Conservation (phyloP, 2,113 vertebrate species). For the Peromyscus leucopus region DNA sequence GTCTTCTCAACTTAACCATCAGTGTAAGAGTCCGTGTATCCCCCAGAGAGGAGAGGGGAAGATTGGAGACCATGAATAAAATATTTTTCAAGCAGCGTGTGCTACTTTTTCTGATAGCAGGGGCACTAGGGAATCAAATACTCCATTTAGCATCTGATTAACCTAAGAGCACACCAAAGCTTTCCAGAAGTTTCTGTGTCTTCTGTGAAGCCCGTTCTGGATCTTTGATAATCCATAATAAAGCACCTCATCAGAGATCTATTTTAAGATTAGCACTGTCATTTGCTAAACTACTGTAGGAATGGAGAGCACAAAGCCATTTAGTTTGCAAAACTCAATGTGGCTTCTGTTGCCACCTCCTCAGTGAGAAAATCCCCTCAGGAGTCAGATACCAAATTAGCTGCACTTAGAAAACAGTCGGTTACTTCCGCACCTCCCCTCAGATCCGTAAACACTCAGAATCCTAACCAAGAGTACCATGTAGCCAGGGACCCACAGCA, state of each 20-base stretch:
- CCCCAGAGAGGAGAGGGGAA: neutral
- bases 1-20: neutral
- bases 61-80: neutral
- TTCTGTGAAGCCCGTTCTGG: neutral
- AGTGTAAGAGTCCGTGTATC: neutral
- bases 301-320: neutral
- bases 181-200: neutral
- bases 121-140: neutral
- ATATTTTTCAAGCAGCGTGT: neutral
- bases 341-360: slow-evolving; percentile 35
- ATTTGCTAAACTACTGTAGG: slow-evolving; percentile 25
- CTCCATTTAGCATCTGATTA: slow-evolving; percentile 52
- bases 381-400: slow-evolving; percentile 56
- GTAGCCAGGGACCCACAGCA: slow-evolving; percentile 54
- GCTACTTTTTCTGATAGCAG: neutral
- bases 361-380: slow-evolving; percentile 40
- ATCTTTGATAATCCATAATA: neutral
- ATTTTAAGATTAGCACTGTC: neutral
- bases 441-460: slow-evolving; percentile 63
- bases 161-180: slow-evolving; percentile 20
- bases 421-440: slow-evolving; percentile 10
- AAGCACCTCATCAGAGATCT: neutral
- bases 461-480: neutral
- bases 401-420: slow-evolving; percentile 49
- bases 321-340: neutral